Conservation (phyloP, 1,140 invertebrate species). For the Pseudomyrmex gracilis region DNA sequence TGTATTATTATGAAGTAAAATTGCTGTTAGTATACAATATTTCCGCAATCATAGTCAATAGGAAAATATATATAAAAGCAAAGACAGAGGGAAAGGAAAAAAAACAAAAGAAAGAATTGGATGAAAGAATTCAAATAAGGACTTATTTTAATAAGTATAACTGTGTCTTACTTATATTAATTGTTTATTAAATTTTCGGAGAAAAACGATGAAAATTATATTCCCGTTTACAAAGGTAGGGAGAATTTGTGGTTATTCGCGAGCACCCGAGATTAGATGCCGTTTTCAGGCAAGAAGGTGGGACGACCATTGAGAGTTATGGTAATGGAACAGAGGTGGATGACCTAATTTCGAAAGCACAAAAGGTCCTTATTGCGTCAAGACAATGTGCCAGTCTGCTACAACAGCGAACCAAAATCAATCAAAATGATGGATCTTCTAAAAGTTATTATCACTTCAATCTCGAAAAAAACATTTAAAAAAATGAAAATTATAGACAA, state of each 20-base stretch:
- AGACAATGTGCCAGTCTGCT: slow-evolving; percentile 19
- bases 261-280: slow-evolving; percentile 51
- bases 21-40: too few species aligned
- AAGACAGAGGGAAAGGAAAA: too few species aligned
- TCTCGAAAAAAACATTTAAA: background rate
- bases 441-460: background rate
- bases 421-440: slow-evolving; percentile 5
- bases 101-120: too few species aligned
- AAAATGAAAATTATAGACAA: background rate
- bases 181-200: too few species aligned
- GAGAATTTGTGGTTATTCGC: slow-evolving; percentile 44
- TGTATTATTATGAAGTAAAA: too few species aligned
- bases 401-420: background rate
- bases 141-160: too few species aligned
- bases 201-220: background rate
- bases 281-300: slow-evolving; percentile 17
- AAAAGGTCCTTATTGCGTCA: slow-evolving; percentile 42
- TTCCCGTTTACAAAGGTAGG: background rate
- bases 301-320: slow-evolving; percentile 57
- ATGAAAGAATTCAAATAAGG: too few species aligned
- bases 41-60: too few species aligned
- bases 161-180: too few species aligned
- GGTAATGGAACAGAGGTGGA: slow-evolving; percentile 54
- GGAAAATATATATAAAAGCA: too few species aligned
- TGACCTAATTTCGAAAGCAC: slow-evolving; percentile 56